These are phyloP conservation scores for Lontra canadensis DNA, from an alignment of 2,113 vertebrate species.

Conservation along the genomic window DNA sequence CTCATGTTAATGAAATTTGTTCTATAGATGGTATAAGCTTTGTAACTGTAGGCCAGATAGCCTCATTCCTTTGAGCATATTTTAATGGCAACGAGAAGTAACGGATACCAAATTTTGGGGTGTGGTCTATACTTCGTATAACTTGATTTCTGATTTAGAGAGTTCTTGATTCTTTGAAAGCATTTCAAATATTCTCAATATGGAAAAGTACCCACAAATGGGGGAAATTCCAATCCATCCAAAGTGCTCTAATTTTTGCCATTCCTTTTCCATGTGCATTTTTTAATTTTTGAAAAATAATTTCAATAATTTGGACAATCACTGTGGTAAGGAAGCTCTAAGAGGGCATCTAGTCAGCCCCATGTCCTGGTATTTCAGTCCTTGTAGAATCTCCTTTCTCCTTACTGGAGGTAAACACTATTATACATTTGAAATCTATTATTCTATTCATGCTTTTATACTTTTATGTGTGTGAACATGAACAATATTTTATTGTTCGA, in stretches of 20 bases:
- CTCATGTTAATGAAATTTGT: neutral
- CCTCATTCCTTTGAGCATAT: neutral
- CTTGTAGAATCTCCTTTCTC: neutral
- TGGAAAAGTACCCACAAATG: neutral
- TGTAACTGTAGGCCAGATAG: neutral
- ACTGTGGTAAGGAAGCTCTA: neutral
- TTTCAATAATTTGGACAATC: neutral
- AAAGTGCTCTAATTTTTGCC: neutral
- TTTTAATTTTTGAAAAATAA: neutral
- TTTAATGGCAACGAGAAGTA: neutral
- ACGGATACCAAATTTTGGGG: neutral
- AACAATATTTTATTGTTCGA: neutral
- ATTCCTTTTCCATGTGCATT: neutral
- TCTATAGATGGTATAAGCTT: neutral
- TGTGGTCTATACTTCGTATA: neutral
- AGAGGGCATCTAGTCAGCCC: neutral
- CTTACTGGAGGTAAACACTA: neutral
- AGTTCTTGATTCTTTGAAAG: neutral
- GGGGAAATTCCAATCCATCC: neutral
- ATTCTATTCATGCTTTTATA: neutral
- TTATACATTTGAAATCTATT: neutral
- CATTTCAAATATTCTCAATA: neutral
- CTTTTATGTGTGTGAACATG: neutral
- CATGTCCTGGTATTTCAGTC: neutral
- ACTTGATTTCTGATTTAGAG: neutral